These are phyloP conservation scores for Aplidium turbinatum DNA, from an alignment of 23 tunicate genomes.

Conservation along the genomic window DNA sequence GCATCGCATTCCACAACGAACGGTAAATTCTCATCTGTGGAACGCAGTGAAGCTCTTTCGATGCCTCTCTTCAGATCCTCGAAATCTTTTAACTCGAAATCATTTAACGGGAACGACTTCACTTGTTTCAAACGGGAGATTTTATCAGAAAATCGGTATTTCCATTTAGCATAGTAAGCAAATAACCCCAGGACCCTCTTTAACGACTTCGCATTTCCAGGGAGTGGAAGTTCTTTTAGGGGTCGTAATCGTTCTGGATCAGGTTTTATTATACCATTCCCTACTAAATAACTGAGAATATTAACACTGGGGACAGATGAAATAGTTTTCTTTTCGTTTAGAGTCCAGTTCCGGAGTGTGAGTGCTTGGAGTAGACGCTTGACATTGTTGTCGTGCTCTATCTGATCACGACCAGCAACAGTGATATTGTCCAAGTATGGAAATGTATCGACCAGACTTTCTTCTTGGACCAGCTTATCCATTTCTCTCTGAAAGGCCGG, in stretches of 20 bases:
- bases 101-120: constrained; percentile 13
- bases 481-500: constrained; percentile 20
- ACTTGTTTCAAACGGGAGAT: not conserved
- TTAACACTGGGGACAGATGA: not conserved
- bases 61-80: constrained; percentile 1
- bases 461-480: constrained; percentile 1
- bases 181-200: constrained; percentile 10
- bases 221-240: not conserved
- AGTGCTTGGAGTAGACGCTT: constrained; percentile 1
- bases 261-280: constrained; percentile 9
- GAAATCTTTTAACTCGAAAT: constrained; percentile 1
- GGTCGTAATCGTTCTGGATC: constrained; percentile 29
- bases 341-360: not conserved
- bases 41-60: not conserved
- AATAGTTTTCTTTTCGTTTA: constrained; percentile 28
- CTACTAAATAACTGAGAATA: constrained; percentile 22
- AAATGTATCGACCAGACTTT: constrained; percentile 6
- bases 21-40: constrained; percentile 27
- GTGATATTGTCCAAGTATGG: constrained; percentile 26
- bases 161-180: constrained; percentile 29
- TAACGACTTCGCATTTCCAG: constrained; percentile 1
- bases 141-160: constrained; percentile 29
- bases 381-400: constrained; percentile 32
- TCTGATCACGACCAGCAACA: constrained; percentile 11
- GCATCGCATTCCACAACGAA: constrained; percentile 33